Percentiles rank a stretch among this genome's conserved stretches.
Conservation (phyloP, 2,113 vertebrate species). For the Phylloscopus whistleri region DNA sequence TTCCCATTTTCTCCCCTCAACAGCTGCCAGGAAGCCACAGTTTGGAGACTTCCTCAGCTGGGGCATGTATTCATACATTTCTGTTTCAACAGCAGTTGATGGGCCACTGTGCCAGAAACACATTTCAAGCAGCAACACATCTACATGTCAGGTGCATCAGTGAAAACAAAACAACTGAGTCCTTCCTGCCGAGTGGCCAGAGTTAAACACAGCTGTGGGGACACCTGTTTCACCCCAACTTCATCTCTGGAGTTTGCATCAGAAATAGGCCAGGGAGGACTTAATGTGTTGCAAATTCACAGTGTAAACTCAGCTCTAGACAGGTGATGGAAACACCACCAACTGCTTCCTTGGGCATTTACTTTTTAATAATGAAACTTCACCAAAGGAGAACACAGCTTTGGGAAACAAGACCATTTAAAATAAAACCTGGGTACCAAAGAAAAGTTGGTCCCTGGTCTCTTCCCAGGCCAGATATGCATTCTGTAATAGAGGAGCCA, state of each 20-base stretch:
- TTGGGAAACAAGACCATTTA: neutral
- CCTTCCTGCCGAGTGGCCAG: fast-evolving
- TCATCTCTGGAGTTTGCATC: neutral
- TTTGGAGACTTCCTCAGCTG: neutral
- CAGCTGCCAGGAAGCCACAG: neutral
- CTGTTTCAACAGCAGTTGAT: neutral
- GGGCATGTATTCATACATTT: neutral
- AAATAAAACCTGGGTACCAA: neutral
- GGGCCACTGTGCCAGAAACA: neutral
- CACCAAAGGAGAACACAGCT: neutral
- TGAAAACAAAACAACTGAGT: neutral
- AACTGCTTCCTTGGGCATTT: neutral
- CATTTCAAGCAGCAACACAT: neutral
- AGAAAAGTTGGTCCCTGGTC: neutral
- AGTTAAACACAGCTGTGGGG: neutral
- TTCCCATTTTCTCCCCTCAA: neutral
- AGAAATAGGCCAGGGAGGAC: neutral
- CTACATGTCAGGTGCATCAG: neutral
- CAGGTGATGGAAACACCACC: fast-evolving
- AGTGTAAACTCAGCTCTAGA: neutral
- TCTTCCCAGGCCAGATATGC: neutral
- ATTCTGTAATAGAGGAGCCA: neutral
- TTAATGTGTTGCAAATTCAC: neutral
- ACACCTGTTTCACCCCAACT: neutral
- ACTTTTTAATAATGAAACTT: neutral